Percentiles rank a stretch among this genome's conserved stretches.
These are phyloP conservation scores for Athalia circularis DNA, from an alignment of 2,888 invertebrate species.

Conservation along the genomic window DNA sequence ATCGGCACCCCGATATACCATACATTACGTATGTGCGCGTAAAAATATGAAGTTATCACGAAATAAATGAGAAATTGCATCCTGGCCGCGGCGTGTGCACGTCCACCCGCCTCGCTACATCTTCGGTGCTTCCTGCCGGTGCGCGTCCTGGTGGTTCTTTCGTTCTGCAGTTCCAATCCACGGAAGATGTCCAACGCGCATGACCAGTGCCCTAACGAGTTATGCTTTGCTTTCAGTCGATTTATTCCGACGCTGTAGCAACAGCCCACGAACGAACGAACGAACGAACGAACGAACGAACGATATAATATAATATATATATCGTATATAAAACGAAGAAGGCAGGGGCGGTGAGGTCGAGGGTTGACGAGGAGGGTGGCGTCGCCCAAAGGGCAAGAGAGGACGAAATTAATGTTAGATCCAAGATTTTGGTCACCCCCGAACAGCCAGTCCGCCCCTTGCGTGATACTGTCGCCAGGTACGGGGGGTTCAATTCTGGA, in stretches of 20 bases:
- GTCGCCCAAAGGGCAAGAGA: too few species aligned
- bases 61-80: too few species aligned
- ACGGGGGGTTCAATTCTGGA: not conserved
- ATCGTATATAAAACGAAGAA: too few species aligned
- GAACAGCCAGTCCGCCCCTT: constrained; percentile 7
- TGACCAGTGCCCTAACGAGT: constrained; percentile 34
- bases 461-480: constrained; percentile 36
- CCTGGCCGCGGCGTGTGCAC: too few species aligned
- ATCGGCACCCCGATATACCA: too few species aligned
- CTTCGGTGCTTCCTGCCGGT: too few species aligned
- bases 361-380: too few species aligned
- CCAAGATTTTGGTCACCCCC: constrained; percentile 28
- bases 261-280: not conserved
- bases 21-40: too few species aligned
- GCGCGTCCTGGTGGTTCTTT: too few species aligned
- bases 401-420: constrained; percentile 26
- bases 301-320: not conserved
- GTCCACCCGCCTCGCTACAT: too few species aligned
- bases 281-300: not conserved
- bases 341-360: too few species aligned
- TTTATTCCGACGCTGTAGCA: constrained; percentile 8
- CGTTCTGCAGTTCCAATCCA: not conserved
- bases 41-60: too few species aligned
- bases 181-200: constrained; percentile 12
- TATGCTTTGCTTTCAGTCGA: constrained; percentile 30